Evolutionary conservation across 2,797 vertebrate genomes (phyloP).

Genomic region (Ibycter americanus): DNA sequence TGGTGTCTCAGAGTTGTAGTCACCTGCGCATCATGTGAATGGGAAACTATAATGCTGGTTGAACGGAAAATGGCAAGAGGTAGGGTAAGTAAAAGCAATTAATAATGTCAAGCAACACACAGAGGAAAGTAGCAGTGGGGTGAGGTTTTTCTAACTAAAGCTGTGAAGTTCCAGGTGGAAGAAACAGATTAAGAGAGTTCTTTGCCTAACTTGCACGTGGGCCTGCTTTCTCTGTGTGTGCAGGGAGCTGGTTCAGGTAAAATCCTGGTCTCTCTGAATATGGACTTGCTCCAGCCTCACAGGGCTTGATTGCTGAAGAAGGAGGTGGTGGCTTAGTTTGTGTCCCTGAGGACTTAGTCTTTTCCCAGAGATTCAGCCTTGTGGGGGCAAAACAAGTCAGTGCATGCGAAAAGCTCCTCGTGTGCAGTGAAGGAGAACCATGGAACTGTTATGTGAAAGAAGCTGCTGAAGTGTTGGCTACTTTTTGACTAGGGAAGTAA

Average conservation of each 20-base stretch:
- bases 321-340: background rate
- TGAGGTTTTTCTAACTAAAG: fast-evolving
- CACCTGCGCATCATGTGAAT: background rate
- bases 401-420: fast-evolving
- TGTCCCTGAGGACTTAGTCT: background rate
- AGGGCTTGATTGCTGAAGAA: background rate
- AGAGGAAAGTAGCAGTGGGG: background rate
- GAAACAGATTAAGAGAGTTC: fast-evolving
- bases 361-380: background rate
- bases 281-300: background rate
- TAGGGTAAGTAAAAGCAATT: background rate
- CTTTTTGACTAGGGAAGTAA: background rate
- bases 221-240: background rate
- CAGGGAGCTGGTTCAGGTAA: background rate
- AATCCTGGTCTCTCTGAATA: background rate
- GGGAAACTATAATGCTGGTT: background rate
- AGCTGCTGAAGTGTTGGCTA: background rate
- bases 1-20: background rate
- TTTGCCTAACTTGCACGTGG: background rate
- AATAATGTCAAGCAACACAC: background rate
- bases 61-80: background rate
- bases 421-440: fast-evolving
- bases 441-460: background rate
- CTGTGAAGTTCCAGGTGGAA: background rate
- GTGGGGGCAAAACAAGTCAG: background rate